Base-by-base conservation (phyloP, 2,797 vertebrate species). In the Acrossocheilus fasciatus region DNA sequence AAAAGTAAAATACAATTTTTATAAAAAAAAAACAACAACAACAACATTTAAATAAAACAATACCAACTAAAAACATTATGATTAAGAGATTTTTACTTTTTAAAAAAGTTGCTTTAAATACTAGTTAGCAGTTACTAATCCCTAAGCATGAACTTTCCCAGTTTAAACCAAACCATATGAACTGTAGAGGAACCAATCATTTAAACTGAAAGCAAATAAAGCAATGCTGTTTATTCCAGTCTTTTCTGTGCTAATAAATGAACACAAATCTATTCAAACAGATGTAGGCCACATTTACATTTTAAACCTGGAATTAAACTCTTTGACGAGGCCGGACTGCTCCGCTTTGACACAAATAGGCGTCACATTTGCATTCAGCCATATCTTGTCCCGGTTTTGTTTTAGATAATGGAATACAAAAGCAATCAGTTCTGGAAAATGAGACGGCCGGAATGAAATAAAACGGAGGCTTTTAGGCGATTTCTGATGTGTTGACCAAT, bases 201-300 rank as follows among this genome's bases (percentile, higher is more conserved):
- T 43, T 54, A 68, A 83, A 68, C 18, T 50, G 6, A 70, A 30
- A 62, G 34, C 59, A 54, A 43, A 14, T 64, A 64, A 34, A 73
- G 36, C 81, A 50, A 47, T 66, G 47, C n/a, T 69, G 45, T 43
- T 75, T 43, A n/a, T 34, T 83, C 82, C 62, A 7, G 62, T 84
- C 30, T 54, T n/a, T 20, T 81, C n/a, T 74, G 69, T 70, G 75
- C 36, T 41, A 45, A 74, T 69, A 70, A 85, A 87, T 66, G 45
- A 83, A 70, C 30, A 69, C 15, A 15, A 41, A 87, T 83, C 45
- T 83, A 83, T 83, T 87, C 62, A 83, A 45, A 39, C 83, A 81
- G 81, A 74, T 88, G 45, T 75, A 23, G 83, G 57, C 70, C 70
- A 83, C 70, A 86, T 88, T 87, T 88, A 85, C 70, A 87, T 88